Conservation (phyloP, 1,140 invertebrate species). For the Apis florea region DNA sequence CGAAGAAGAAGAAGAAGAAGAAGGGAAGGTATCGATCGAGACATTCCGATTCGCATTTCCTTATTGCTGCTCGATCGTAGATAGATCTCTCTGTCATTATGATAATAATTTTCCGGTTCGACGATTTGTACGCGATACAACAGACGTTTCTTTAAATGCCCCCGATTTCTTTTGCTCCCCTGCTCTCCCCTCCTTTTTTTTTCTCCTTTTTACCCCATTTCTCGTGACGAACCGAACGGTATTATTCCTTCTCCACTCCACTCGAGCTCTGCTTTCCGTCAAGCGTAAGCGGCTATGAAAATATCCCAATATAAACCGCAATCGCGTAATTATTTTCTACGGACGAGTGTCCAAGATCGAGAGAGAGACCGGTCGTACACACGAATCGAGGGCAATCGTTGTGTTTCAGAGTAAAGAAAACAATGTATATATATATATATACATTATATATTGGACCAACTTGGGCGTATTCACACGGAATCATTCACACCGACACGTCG, state of each 20-base stretch:
- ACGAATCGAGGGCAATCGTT: too few relatives aligned
- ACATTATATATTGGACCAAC: too few relatives aligned
- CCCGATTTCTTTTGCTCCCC: not conserved
- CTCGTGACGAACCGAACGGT: not conserved
- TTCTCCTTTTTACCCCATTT: not conserved
- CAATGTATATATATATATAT: not conserved
- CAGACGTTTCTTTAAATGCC: conserved; percentile 57
- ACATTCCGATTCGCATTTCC: conserved; percentile 76
- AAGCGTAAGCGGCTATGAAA: not conserved
- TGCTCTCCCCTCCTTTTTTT: not conserved
- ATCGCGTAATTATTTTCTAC: conserved; percentile 22
- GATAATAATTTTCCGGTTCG: conserved; percentile 76
- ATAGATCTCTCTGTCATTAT: conserved; percentile 69
- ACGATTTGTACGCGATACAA: conserved; percentile 55
- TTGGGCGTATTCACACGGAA: not conserved
- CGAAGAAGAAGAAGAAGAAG: not conserved
- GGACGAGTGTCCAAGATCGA: not conserved
- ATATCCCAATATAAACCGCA: not conserved
- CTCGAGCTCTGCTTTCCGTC: not conserved
- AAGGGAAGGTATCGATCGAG: conserved; percentile 65
- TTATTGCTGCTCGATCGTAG: conserved; percentile 70
- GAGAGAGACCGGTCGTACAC: not conserved
- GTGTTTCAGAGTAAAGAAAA: not conserved
- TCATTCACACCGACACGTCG: not conserved
- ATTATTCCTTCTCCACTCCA: not conserved